These are phyloP conservation scores for Caenorhabditis sp. DNA, from an alignment of 2,888 invertebrate species.

Conservation along the genomic window DNA sequence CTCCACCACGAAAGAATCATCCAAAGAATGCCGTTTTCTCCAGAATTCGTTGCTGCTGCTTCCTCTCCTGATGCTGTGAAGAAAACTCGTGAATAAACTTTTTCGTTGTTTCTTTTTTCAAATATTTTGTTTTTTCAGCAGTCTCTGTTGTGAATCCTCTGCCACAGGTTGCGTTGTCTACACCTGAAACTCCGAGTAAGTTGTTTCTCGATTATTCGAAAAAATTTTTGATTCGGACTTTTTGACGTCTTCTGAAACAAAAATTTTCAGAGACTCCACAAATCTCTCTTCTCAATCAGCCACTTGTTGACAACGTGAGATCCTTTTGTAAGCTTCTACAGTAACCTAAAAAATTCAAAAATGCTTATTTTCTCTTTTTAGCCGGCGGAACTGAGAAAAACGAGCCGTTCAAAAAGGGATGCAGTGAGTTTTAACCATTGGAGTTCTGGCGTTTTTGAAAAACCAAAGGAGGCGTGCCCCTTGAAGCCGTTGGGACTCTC, in stretches of 20 bases:
- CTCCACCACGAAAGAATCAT: not conserved
- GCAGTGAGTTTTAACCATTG: constrained; percentile 6
- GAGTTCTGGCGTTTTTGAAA: no score
- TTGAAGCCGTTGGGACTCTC: no score
- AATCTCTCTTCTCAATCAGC: not conserved
- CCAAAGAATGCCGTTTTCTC: not conserved
- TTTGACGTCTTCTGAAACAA: no score
- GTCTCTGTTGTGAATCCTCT: not conserved
- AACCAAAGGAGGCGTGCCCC: no score
- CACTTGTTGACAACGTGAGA: no score
- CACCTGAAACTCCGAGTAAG: no score
- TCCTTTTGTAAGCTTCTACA: not conserved
- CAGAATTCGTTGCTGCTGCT: not conserved
- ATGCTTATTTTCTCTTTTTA: not conserved
- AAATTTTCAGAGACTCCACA: not conserved
- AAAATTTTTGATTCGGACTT: no score
- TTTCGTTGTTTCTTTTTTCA: not conserved
- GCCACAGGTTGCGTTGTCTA: no score
- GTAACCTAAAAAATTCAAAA: not conserved
- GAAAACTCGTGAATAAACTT: not conserved
- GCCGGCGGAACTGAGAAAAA: not conserved
- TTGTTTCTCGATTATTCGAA: no score
- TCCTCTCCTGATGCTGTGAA: not conserved
- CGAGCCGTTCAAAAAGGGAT: not conserved
- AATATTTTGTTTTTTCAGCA: not conserved